Evolutionary conservation across 2,797 vertebrate genomes (phyloP).

Genomic region (Aeoliscus strigatus): DNA sequence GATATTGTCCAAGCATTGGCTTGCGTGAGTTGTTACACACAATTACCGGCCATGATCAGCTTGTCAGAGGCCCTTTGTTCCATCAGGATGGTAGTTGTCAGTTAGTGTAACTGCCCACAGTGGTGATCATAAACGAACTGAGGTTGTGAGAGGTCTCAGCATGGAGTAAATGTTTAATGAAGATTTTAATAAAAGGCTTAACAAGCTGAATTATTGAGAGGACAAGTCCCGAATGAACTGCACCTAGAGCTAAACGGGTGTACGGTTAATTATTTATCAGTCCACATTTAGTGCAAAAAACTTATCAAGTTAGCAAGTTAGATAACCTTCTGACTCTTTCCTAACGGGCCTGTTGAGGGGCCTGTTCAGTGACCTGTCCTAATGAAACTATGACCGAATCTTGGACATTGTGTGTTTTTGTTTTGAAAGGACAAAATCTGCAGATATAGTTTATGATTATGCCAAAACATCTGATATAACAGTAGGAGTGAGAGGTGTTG

Average conservation of each 20-base stretch:
- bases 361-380: conserved; percentile 10
- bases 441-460: no score
- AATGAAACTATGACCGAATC: conserved; percentile 7
- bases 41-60: conserved; percentile 31
- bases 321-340: conserved; percentile 32
- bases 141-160: conserved; percentile 47
- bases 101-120: conserved; percentile 27
- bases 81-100: conserved; percentile 37
- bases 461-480: background rate
- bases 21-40: conserved; percentile 23
- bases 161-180: conserved; percentile 71
- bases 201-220: conserved; percentile 74
- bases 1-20: no score
- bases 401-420: background rate
- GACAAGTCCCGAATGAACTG: conserved; percentile 63
- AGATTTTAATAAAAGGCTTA: conserved; percentile 74
- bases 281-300: conserved; percentile 36
- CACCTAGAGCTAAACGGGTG: conserved; percentile 59
- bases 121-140: conserved; percentile 40
- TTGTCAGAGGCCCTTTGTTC: conserved; percentile 8
- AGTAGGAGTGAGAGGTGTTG: no score
- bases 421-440: background rate
- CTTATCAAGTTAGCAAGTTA: conserved; percentile 37
- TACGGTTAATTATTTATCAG: conserved; percentile 67
- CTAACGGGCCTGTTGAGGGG: background rate